Base-by-base conservation (phyloP, 1,140 invertebrate species). In the Chironomus striatipennis region DNA sequence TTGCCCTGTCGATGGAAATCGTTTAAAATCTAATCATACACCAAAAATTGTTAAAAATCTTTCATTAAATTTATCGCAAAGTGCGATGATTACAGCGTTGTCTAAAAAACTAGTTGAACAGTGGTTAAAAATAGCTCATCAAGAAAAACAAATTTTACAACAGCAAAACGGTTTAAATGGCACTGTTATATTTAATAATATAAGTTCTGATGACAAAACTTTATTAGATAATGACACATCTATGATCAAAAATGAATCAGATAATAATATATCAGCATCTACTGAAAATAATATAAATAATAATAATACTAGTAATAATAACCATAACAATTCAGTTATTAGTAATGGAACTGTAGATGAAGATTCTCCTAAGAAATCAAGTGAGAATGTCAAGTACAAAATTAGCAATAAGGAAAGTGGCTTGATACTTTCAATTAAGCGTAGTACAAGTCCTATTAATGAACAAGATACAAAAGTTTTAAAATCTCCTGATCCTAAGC, bases 21-120 rank as follows among this genome's bases (percentile, higher is more conserved):
- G 94, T 65, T 84, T 98, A 18, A 96, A 96, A 82, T 90, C 92
- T 76, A 97, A 97, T 81, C 93, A 91, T 77, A 91, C 93, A 77
- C 94, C 95, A 1, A 96, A 96, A 83, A 84, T 96, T 47, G 91
- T 98, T 20, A 97, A 97, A 83, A 89, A 90, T 21, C 83, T 97
- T 5, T 93, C 93, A 12, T 95, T 94, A 79, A 90, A 92, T 78
- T 8, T 89, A 88, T 73, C 89, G 89, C 78, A 87, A 92, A 80
- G 87, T 84, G 78, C 82, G 91, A 90, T 85, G 79, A 90, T 93
- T 34, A 86, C 88, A 78, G 83, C 86, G 70, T 81, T 95, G 75
- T 93, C 94, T 17, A 87, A 88, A 73, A 88, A 90, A 79, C 84
- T 97, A 65, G 94, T 97, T n/a, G 90, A 94, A 77, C 90, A 93